A percentile compares a stretch with the other conserved stretches of the same genome.
Conservation (phyloP, 23 tunicate species). For the Phallusia fumigata region DNA sequence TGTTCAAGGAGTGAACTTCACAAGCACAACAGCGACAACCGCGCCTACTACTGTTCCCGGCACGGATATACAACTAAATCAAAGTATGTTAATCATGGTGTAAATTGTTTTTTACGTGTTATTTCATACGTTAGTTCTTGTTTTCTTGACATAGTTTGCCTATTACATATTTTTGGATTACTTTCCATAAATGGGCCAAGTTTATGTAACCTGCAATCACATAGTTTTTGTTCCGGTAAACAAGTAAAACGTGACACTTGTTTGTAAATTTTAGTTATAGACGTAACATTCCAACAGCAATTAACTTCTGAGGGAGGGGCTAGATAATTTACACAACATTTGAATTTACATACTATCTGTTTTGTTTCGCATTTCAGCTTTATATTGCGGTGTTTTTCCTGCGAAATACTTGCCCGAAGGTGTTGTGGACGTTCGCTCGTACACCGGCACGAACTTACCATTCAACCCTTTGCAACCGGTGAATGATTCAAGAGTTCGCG, state of each 20-base stretch:
- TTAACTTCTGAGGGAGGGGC: too few species aligned
- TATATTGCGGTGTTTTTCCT: conserved; percentile 28
- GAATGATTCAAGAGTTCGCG: conserved; percentile 27
- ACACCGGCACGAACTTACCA: not conserved
- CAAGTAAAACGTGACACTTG: too few species aligned
- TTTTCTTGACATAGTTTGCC: too few species aligned
- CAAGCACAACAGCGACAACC: not conserved
- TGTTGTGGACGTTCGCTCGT: conserved; percentile 1
- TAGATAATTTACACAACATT: too few species aligned
- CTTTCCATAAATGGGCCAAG: too few species aligned
- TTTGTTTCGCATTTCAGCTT: not conserved
- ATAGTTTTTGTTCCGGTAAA: too few species aligned
- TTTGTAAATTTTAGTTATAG: too few species aligned
- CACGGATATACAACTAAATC: conserved; percentile 3
- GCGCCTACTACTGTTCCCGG: not conserved
- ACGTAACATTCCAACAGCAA: too few species aligned
- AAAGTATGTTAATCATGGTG: not conserved
- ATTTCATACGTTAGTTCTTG: too few species aligned
- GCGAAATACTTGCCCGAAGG: conserved; percentile 9
- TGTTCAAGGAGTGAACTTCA: not conserved
- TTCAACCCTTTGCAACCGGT: conserved; percentile 1
- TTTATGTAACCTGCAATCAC: too few species aligned
- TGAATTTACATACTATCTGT: not conserved
- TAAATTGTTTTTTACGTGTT: not conserved
- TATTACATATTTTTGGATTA: too few species aligned